phyloP scores from a whole-genome alignment of 2,888 invertebrate species.

The Scrobipalpa atriplicella region DNA sequence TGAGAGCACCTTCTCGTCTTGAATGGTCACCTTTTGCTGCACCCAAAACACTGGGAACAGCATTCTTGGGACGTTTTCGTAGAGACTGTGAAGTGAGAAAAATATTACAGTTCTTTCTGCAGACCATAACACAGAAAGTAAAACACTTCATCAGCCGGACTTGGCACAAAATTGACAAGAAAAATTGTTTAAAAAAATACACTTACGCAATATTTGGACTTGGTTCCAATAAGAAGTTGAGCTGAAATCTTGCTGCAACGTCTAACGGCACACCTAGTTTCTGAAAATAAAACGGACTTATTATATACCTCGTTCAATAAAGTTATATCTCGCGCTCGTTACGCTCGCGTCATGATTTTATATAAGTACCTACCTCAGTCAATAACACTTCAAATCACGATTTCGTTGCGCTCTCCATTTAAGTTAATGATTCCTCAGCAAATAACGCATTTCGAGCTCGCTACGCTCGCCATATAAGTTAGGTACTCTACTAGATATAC shows the following conservation, averaged over 20 bases:
- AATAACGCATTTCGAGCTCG: too few species aligned
- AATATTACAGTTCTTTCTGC: neutral
- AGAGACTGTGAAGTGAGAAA: slow-evolving; percentile 77
- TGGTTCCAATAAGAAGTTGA: slow-evolving; percentile 89
- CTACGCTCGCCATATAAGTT: too few species aligned
- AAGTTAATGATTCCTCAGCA: too few species aligned
- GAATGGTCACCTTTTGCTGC: slow-evolving; percentile 85
- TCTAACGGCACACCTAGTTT: slow-evolving; percentile 89
- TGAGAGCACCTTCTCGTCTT: slow-evolving; percentile 76
- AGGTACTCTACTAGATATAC: too few species aligned
- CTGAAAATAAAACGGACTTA: slow-evolving; percentile 68
- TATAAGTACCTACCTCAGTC: too few species aligned
- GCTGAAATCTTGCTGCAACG: slow-evolving; percentile 89
- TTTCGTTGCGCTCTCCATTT: too few species aligned
- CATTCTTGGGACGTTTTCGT: slow-evolving; percentile 85
- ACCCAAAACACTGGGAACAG: slow-evolving; percentile 92
- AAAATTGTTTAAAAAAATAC: slow-evolving; percentile 9
- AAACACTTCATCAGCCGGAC: too few species aligned
- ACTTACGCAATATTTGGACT: slow-evolving; percentile 86
- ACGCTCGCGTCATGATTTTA: too few species aligned
- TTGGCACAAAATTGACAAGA: too few species aligned
- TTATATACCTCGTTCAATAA: neutral
- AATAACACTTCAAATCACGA: too few species aligned
- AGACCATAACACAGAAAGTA: too few species aligned
- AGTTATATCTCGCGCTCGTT: neutral